A percentile compares a stretch with the other conserved stretches of the same genome.
Evolutionary conservation across 35 echinoderm and acorn worm genomes (phyloP).

Genomic region (Lytechinus variegatus): DNA sequence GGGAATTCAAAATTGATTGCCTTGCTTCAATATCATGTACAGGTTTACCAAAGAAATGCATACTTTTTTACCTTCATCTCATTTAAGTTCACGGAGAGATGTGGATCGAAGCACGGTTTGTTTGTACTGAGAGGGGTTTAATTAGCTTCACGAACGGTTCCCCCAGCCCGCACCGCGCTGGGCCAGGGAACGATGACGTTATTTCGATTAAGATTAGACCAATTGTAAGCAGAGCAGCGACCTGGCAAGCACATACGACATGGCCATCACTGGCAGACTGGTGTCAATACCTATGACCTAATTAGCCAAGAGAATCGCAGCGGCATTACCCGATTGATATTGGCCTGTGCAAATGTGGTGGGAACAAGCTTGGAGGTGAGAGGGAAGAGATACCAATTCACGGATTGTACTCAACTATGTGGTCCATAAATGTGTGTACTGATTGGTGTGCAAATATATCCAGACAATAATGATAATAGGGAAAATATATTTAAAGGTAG

Average conservation of each 20-base stretch:
- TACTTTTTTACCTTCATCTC: not conserved
- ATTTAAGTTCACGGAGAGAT: not conserved
- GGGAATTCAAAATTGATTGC: not conserved
- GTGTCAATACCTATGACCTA: not conserved
- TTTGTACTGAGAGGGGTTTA: not conserved
- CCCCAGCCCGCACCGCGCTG: not conserved
- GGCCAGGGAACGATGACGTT: not conserved
- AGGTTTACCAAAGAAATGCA: not conserved
- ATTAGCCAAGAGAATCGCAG: slow-evolving; percentile 10
- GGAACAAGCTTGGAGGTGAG: not conserved
- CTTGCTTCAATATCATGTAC: not conserved
- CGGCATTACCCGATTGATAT: not conserved
- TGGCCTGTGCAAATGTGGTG: not conserved
- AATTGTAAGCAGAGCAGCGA: not conserved
- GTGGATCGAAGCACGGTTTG: not conserved
- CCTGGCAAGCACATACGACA: slow-evolving; percentile 8
- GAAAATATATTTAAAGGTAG: not conserved
- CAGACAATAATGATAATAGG: not conserved
- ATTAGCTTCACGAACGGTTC: not conserved
- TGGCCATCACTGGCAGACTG: not conserved
- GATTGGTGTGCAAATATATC: not conserved
- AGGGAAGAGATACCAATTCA: not conserved
- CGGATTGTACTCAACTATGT: not conserved
- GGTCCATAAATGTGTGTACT: not conserved
- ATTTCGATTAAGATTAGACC: slow-evolving; percentile 6